Conservation (phyloP, 2,797 vertebrate genomes). For the Phoxinus dragarum region DNA sequence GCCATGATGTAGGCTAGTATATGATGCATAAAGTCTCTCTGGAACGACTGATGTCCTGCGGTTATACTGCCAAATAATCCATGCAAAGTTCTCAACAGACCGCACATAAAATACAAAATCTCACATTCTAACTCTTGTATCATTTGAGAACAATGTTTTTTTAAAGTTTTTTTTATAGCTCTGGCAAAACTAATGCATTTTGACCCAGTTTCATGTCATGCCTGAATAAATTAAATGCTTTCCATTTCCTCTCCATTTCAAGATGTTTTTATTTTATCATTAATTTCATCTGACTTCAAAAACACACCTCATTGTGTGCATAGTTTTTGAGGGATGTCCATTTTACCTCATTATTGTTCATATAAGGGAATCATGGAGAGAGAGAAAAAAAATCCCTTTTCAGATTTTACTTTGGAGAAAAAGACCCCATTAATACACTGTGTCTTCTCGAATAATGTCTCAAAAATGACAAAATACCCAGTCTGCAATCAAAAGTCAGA, state of each 20-base stretch:
- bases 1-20: not conserved
- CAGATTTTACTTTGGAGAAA: not conserved
- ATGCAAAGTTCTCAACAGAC: not conserved
- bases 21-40: not conserved
- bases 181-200: constrained; percentile 15
- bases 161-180: not conserved
- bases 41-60: not conserved
- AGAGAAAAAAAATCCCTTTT: not conserved
- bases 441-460: not conserved
- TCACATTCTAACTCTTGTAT: constrained; percentile 7
- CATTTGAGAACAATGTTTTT: constrained; percentile 6
- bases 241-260: constrained; percentile 20
- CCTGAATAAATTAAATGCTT: not conserved
- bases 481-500: not conserved
- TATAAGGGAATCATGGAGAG: not conserved
- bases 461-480: not conserved
- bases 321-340: not conserved
- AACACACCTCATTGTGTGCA: not conserved
- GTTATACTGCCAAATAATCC: not conserved
- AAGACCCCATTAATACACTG: not conserved
- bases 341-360: not conserved
- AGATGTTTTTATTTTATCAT: not conserved
- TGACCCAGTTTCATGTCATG: constrained; percentile 14
- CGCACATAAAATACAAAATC: not conserved
- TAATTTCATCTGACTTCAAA: not conserved